Percentiles rank a stretch among this genome's conserved stretches.
Conservation (phyloP, 2,888 invertebrate genomes). For the Thysanoteuthis rhombus region DNA sequence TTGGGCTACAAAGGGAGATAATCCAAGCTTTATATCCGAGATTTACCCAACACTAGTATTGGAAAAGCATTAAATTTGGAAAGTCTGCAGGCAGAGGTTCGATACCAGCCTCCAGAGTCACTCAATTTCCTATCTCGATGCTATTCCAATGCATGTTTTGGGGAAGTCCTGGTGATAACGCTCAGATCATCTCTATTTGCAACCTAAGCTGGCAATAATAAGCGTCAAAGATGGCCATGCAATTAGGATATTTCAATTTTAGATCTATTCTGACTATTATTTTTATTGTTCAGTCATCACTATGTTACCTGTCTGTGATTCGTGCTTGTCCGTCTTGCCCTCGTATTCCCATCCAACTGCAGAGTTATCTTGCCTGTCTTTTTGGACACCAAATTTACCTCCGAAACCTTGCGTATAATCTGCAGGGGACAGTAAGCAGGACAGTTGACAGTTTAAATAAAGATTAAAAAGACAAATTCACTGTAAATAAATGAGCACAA, state of each 20-base stretch:
- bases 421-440: constrained; percentile 40
- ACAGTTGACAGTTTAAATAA: background rate
- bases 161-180: no score
- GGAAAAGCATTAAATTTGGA: no score
- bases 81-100: no score
- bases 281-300: background rate
- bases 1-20: no score
- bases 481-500: background rate
- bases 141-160: no score
- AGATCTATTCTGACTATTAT: background rate
- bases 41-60: no score
- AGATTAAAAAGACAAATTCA: background rate
- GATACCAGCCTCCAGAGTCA: no score
- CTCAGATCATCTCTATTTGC: no score
- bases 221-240: background rate
- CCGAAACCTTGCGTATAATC: constrained; percentile 70
- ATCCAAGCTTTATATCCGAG: no score
- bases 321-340: constrained; percentile 54
- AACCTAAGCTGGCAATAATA: no score
- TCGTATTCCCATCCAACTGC: constrained; percentile 67
- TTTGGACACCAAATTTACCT: constrained; percentile 67
- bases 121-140: no score
- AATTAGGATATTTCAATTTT: background rate
- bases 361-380: constrained; percentile 77
- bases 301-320: constrained; percentile 68